These are phyloP conservation scores for Eurystomus gularis DNA, from an alignment of 2,113 vertebrate genomes.

Conservation along the genomic window DNA sequence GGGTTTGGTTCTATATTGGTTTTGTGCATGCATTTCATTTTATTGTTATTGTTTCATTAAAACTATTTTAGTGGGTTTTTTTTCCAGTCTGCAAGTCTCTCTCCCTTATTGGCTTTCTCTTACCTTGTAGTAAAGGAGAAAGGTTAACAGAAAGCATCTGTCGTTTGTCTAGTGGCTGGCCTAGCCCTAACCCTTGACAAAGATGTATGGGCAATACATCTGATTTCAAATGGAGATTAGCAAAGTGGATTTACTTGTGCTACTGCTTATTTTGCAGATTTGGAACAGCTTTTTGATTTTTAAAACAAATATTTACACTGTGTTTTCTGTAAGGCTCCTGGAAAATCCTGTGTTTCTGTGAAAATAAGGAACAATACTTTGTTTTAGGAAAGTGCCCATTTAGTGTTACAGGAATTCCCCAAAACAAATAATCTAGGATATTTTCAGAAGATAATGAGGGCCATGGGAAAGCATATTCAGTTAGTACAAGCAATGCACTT, in stretches of 20 bases:
- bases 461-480: neutral
- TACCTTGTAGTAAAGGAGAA: neutral
- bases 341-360: neutral
- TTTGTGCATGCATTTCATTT: neutral
- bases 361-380: neutral
- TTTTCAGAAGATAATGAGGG: neutral
- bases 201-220: neutral
- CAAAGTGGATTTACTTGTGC: neutral
- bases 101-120: neutral
- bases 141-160: neutral
- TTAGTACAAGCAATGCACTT: neutral
- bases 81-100: neutral
- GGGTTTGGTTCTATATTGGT: neutral
- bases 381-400: neutral
- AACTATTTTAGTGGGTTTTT: neutral
- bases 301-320: neutral
- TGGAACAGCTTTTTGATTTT: neutral
- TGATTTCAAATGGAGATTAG: neutral
- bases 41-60: neutral
- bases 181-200: neutral
- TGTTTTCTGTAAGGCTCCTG: neutral
- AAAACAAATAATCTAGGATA: neutral
- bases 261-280: neutral
- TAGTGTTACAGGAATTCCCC: neutral
- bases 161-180: neutral